Evolutionary conservation across 2,888 invertebrate species (phyloP), one percentile per base, ranked within the genome.

Genomic region (Tetranychus truncatus): DNA sequence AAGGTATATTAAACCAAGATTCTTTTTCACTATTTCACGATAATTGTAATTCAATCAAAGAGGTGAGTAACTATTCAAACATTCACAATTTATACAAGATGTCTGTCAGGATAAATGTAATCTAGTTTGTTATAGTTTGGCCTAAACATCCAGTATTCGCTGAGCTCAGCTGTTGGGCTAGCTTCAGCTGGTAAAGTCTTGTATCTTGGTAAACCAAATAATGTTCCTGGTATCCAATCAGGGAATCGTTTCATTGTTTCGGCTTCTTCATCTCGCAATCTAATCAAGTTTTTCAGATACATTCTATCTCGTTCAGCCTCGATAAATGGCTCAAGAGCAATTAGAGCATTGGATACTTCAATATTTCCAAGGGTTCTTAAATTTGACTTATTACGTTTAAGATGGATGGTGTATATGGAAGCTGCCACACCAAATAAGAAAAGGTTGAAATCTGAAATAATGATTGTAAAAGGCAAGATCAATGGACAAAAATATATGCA

Each of bases 151-250:
- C 20, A 90, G 83, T 88, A 91, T 81, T 92, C 92, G 73, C 86
- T 84, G 82, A 86, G 85, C 74, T 82, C 83, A 0, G 90, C 90
- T 66, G 87, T 85, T 1, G 89, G 82, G 44, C 89, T 86, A 1
- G 85, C 84, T 79, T 89, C 88, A 74, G 86, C 83, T 0, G 87
- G 86, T 66, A 87, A 78, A 1, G 88, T 88, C 80, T 89, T 88
- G 85, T 86, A 95, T 15, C 95, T 84, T 44, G 89, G 89, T 81
- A 91, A 89, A 6, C 92, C 92, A 79, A 89, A 92, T 83, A 88
- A 90, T 1, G 91, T 95, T 72, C 95, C 96, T 7, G 89, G 88
- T 85, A 90, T 88, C 95, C 95, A 95, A 79, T 90, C 90, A 76
- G 90, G 89, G 18, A 92, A 91, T 82, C 94, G 88, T 78, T 88